Percentiles rank a stretch among this genome's conserved stretches.
phyloP scores from a whole-genome alignment of 2,797 vertebrate genomes.

The Sebastolobus alascanus region DNA sequence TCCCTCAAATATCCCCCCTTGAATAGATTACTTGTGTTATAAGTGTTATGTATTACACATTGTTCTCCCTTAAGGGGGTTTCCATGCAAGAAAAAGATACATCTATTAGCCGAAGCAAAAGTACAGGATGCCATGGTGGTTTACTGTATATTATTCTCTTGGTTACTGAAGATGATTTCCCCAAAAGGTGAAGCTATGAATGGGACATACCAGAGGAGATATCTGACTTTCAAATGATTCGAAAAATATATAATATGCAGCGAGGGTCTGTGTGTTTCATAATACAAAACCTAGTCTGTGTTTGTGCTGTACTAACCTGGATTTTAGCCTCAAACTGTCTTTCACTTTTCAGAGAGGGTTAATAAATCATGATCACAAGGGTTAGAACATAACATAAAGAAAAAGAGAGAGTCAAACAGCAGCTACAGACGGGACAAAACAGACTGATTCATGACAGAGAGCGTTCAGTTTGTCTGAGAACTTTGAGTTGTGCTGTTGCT shows the following conservation, averaged over 20 bases:
- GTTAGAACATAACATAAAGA: conserved; percentile 11
- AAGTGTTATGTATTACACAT: conserved; percentile 59
- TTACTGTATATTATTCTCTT: conserved; percentile 59
- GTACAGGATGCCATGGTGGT: conserved; percentile 30
- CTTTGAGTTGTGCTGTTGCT: conserved; percentile 28
- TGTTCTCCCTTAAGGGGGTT: conserved; percentile 72
- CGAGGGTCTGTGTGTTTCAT: conserved; percentile 10
- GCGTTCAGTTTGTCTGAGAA: conserved; percentile 25
- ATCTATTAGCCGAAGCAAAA: conserved; percentile 50
- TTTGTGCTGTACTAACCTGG: not conserved
- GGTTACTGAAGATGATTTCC: conserved; percentile 41
- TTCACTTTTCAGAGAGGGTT: not conserved
- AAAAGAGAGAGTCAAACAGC: not conserved
- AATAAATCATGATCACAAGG: conserved; percentile 15
- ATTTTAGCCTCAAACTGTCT: conserved; percentile 13
- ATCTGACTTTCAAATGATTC: conserved; percentile 44
- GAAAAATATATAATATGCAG: conserved; percentile 35
- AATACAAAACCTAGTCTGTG: conserved; percentile 1
- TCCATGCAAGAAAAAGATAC: conserved; percentile 69
- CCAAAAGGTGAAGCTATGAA: conserved; percentile 48
- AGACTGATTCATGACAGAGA: not conserved
- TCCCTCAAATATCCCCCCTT: conserved; percentile 51
- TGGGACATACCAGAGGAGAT: conserved; percentile 20
- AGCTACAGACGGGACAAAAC: not conserved
- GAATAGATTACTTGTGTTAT: conserved; percentile 59